Evolutionary conservation across 2,888 invertebrate genomes (phyloP), one percentile per base, ranked within the genome.

Genomic region (Operophtera brumata): DNA sequence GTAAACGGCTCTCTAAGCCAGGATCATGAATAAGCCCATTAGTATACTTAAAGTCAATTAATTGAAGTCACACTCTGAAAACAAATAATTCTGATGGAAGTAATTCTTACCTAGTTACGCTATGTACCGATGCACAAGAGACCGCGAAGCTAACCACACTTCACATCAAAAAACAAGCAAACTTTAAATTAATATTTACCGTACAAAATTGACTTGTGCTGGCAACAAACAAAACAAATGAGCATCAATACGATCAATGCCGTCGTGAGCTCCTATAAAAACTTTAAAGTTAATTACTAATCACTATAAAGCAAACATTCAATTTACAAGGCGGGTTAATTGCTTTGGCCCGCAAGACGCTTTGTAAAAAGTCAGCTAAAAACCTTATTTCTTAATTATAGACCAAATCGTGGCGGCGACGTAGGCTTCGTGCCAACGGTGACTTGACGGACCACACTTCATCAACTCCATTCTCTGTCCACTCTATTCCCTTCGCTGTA

Each of bases 311-410:
- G 88, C 88, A 89, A 90, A 90, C 88, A 90, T 90, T 89, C 89
- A 89, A 90, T 90, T 89, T 89, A 87, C 86, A 82, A 86, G 88
- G 84, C 86, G 80, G 87, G 84, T 85, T 90, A 89, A 90, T 90
- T 88, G 89, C 86, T 75, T 71, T 78, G 80, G 78, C 78, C 80
- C 77, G 80, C 78, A 82, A 82, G 79, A 82, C 70, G 81, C 80
- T 84, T 82, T 79, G 85, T 86, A 90, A 88, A 88, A 87, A 87
- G 78, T 80, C 78, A 78, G 80, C 83, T 81, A 84, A 90, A 89
- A 88, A 87, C 83, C 78, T 89, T 89, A 90, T 88, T 90, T 89
- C 89, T 90, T 89, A 90, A 90, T 90, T 90, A 89, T 90, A 90
- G 86, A 85, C 85, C 82, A 85, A 88, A 86, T 88, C 87, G 81